Evolutionary conservation across 2,888 invertebrate species (phyloP), one percentile per base, ranked within the genome.

Genomic region (Patella pellucida): DNA sequence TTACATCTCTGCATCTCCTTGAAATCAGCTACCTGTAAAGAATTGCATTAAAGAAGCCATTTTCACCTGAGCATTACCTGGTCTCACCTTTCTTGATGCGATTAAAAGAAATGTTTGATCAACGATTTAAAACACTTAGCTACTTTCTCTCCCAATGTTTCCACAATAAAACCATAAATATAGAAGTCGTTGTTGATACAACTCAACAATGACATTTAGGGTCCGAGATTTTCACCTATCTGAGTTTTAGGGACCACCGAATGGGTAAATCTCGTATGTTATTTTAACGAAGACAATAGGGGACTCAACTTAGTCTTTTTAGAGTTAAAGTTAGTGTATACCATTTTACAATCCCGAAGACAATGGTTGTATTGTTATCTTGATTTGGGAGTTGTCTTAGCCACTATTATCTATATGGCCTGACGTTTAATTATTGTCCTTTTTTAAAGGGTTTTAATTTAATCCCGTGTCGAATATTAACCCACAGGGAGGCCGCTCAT

Each of bases 371-470:
- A 41, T 41, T 41, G 41, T 41, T 41, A 9, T 5, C 62, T 19
- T 62, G 23, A 62, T 62, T 23, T 23, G 62, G 9, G 23, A 23
- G 62, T 62, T 62, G 12, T 23, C 23, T 23, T 23, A 62, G 16
- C 62, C 62, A 62, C 62, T 62, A 62, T 62, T 23, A 62, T 23
- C 14, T 62, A 23, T 23, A 62, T 23, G 19, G 19, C 19, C 62
- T 62, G 62, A 62, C 62, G 62, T 62, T 19, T 14, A 62, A 62
- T 62, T 62, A 62, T 62, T 62, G 23, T 62, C 19, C 62, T 62
- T 23, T 62, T 41, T 62, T 23, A 62, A 62, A 62, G 12, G 62
- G 19, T 62, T 62, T 62, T 62, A 62, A 62, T 23, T 62, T 62
- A 62, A 62, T 62, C 62, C 19, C 23, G 62, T 62, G 62, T 62